Evolutionary conservation across 2,888 invertebrate genomes (phyloP).

Genomic region (Trissolcus japonicus): DNA sequence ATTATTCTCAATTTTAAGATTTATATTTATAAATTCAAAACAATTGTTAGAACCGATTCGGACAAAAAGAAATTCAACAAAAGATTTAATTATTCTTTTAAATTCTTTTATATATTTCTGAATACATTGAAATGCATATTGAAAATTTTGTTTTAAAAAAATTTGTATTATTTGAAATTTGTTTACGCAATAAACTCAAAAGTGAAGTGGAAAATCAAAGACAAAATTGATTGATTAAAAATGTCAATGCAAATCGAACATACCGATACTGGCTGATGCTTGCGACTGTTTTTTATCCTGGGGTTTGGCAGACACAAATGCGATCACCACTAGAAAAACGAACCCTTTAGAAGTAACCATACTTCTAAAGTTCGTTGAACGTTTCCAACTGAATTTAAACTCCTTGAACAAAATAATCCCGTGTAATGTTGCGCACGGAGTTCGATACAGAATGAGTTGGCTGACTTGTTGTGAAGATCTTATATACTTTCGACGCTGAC

Average conservation of each 20-base stretch:
- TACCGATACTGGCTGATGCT: not conserved
- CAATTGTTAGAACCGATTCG: not conserved
- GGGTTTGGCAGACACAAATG: slow-evolving; percentile 30
- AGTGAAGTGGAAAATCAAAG: not conserved
- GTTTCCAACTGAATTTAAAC: slow-evolving; percentile 33
- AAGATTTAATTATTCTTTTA: too few species aligned
- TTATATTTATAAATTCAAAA: not conserved
- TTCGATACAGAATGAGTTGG: slow-evolving; percentile 55
- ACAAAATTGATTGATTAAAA: not conserved
- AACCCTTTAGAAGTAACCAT: slow-evolving; percentile 56
- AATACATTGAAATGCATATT: too few species aligned
- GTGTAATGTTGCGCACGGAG: slow-evolving; percentile 49
- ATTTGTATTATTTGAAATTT: not conserved
- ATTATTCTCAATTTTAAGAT: not conserved
- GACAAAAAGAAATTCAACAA: not conserved
- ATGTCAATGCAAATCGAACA: not conserved
- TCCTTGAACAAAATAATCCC: slow-evolving; percentile 40
- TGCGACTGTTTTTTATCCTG: slow-evolving; percentile 16
- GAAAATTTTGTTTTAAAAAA: too few species aligned
- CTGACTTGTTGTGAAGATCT: slow-evolving; percentile 52
- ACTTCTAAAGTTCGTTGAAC: slow-evolving; percentile 53
- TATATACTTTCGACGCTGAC: slow-evolving; percentile 54
- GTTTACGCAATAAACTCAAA: not conserved
- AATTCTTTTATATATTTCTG: too few species aligned
- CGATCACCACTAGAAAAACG: slow-evolving; percentile 39